Conservation (phyloP, 2,113 vertebrate genomes). For the Bujurquina vittata region DNA sequence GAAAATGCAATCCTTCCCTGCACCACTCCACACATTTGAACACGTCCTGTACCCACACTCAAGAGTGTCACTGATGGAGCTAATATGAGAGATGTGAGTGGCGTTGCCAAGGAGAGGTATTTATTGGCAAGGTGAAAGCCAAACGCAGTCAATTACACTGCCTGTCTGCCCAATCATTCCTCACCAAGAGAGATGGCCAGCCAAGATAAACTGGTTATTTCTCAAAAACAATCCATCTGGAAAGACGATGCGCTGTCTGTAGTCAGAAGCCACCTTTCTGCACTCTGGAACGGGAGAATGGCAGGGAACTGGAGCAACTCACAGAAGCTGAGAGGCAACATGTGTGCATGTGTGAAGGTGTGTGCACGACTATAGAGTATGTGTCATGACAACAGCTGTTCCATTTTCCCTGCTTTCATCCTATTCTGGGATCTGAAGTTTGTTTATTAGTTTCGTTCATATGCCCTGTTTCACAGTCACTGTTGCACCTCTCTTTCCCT, state of each 20-base stretch:
- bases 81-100: slow-evolving; percentile 56
- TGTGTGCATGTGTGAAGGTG: slow-evolving; percentile 14
- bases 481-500: neutral
- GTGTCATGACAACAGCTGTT: slow-evolving; percentile 4
- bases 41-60: slow-evolving; percentile 41
- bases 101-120: slow-evolving; percentile 64
- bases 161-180: slow-evolving; percentile 77
- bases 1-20: slow-evolving; percentile 18
- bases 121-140: slow-evolving; percentile 76
- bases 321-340: slow-evolving; percentile 11
- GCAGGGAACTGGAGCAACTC: slow-evolving; percentile 41
- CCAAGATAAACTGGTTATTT: slow-evolving; percentile 78
- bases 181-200: slow-evolving; percentile 74
- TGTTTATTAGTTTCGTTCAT: slow-evolving; percentile 31
- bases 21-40: slow-evolving; percentile 7
- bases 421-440: neutral
- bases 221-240: slow-evolving; percentile 77
- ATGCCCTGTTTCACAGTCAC: neutral
- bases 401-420: neutral
- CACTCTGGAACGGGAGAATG: slow-evolving; percentile 53
- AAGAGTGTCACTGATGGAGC: slow-evolving; percentile 65
- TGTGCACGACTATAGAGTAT: neutral
- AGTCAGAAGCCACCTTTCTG: slow-evolving; percentile 42
- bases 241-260: slow-evolving; percentile 64
- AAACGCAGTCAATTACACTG: slow-evolving; percentile 79